Conservation (phyloP, 1,140 invertebrate species). For the Drosophila neocordata region DNA sequence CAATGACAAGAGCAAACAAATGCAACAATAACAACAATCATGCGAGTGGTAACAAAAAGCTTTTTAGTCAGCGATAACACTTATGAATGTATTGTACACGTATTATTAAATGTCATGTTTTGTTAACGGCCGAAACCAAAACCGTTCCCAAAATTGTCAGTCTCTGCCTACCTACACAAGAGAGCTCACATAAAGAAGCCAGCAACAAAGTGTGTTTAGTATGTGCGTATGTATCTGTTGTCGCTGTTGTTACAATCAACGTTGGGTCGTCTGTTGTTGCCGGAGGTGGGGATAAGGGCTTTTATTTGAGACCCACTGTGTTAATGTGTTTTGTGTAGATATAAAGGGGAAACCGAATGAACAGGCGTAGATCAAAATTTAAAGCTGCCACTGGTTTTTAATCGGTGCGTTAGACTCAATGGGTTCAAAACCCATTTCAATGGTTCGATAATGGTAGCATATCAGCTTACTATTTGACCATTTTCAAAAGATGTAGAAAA, state of each 20-base stretch:
- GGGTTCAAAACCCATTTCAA: slow-evolving; percentile 29
- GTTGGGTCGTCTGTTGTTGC: slow-evolving; percentile 51
- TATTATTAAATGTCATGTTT: slow-evolving; percentile 80
- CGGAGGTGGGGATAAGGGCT: slow-evolving; percentile 31
- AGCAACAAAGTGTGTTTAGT: slow-evolving; percentile 49
- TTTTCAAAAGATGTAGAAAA: neutral
- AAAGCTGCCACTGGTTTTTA: slow-evolving; percentile 54
- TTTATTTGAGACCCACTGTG: slow-evolving; percentile 64
- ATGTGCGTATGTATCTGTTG: slow-evolving; percentile 15
- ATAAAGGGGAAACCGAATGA: slow-evolving; percentile 46
- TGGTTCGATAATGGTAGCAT: neutral
- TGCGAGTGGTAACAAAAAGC: slow-evolving; percentile 73
- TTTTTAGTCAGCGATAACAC: slow-evolving; percentile 80
- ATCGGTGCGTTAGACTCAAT: slow-evolving; percentile 33
- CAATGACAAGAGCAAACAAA: slow-evolving; percentile 69
- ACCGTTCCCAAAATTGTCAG: slow-evolving; percentile 78
- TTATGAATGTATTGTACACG: slow-evolving; percentile 75
- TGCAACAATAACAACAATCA: slow-evolving; percentile 53
- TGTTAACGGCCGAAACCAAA: slow-evolving; percentile 71
- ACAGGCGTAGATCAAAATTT: slow-evolving; percentile 57
- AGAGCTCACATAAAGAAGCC: slow-evolving; percentile 25
- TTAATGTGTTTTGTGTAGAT: slow-evolving; percentile 70
- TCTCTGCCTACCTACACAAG: slow-evolving; percentile 51
- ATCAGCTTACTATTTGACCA: neutral
- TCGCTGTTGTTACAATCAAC: slow-evolving; percentile 49